Conservation (phyloP, 2,888 invertebrate species). For the Drosophila hamatofila region DNA sequence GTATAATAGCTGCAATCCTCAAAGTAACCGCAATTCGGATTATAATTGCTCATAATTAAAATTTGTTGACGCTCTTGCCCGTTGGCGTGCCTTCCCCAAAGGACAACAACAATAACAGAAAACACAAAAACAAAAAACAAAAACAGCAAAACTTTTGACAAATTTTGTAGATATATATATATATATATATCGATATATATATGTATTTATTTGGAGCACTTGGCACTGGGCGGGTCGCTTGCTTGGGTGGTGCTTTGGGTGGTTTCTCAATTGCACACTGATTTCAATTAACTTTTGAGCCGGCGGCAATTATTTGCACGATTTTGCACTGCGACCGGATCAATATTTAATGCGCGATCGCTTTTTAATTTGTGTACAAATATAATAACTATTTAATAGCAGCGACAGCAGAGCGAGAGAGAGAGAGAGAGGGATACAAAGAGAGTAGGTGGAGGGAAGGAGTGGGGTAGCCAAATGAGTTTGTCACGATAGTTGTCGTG, state of each 20-base stretch:
- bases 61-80: slow-evolving; percentile 26
- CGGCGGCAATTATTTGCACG: slow-evolving; percentile 67
- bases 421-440: background rate
- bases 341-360: slow-evolving; percentile 77
- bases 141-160: background rate
- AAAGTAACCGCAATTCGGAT: slow-evolving; percentile 85
- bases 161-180: background rate
- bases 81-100: slow-evolving; percentile 43
- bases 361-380: slow-evolving; percentile 74
- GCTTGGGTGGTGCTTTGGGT: background rate
- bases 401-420: background rate
- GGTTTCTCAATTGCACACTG: slow-evolving; percentile 43
- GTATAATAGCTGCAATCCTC: slow-evolving; percentile 84
- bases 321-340: slow-evolving; percentile 38
- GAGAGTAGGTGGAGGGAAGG: background rate
- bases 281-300: slow-evolving; percentile 60
- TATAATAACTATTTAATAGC: slow-evolving; percentile 40
- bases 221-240: slow-evolving; percentile 1
- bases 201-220: background rate
- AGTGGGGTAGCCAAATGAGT: slow-evolving; percentile 16
- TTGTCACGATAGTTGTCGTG: slow-evolving; percentile 29
- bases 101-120: slow-evolving; percentile 9
- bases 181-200: slow-evolving; percentile 4
- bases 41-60: slow-evolving; percentile 84
- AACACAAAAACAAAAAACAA: background rate